Conservation (phyloP, 2,113 vertebrate genomes). For the Galbula dea region DNA sequence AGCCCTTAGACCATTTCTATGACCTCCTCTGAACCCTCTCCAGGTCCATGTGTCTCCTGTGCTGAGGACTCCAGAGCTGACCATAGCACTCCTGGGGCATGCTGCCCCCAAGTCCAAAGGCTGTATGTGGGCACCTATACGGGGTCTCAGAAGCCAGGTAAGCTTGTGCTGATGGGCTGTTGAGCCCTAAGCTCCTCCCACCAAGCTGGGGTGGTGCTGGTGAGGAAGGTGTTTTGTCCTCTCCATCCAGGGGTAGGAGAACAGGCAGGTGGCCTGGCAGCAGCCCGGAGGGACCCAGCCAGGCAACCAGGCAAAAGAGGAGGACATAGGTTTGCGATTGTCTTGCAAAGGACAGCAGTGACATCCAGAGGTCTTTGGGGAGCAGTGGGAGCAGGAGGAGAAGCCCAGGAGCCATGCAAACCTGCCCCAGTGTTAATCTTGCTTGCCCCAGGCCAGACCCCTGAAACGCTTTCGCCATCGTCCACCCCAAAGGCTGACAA, state of each 20-base stretch:
- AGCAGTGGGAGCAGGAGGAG: background rate
- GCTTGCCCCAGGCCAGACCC: too few relatives aligned
- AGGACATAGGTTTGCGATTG: background rate
- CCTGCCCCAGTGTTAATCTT: fast-evolving
- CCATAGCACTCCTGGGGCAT: too few relatives aligned
- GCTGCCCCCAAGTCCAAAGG: background rate
- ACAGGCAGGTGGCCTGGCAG: too few relatives aligned
- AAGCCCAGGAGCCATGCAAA: background rate
- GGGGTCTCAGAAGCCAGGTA: background rate
- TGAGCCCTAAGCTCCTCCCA: fast-evolving
- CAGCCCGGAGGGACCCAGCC: background rate
- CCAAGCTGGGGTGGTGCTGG: fast-evolving
- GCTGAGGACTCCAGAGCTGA: too few relatives aligned
- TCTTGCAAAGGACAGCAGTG: background rate
- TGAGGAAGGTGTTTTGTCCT: background rate
- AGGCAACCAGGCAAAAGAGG: fast-evolving
- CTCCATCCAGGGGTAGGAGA: background rate
- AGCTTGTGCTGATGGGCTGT: background rate
- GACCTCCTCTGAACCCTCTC: too few relatives aligned
- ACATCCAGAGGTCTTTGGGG: background rate
- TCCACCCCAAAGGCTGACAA: background rate
- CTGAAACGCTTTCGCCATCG: background rate
- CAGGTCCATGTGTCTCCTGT: too few relatives aligned
- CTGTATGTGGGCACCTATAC: fast-evolving
- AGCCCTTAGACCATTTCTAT: too few relatives aligned